phyloP scores from a whole-genome alignment of 2,113 vertebrate genomes.

The Ailuropoda melanoleuca region DNA sequence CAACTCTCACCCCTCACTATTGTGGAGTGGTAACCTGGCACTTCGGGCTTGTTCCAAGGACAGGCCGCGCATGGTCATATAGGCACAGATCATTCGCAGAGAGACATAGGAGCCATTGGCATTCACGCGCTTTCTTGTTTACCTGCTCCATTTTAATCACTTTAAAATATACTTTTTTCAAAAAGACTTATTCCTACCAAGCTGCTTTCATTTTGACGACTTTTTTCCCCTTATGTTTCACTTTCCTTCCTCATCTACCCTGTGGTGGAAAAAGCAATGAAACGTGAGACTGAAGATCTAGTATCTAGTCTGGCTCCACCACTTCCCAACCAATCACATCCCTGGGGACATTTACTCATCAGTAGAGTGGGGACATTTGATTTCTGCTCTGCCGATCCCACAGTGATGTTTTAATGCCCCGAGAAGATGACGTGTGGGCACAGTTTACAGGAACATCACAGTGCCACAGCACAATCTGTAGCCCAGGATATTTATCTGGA shows the following conservation, averaged over 20 bases:
- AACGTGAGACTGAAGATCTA: not conserved
- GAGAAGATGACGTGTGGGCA: not conserved
- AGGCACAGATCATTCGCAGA: not conserved
- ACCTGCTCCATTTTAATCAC: not conserved
- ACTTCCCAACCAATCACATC: conserved; percentile 21
- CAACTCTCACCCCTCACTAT: not conserved
- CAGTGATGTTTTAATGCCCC: not conserved
- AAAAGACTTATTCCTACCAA: conserved; percentile 32
- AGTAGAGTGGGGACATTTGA: conserved; percentile 22
- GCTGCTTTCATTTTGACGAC: not conserved
- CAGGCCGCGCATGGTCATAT: not conserved
- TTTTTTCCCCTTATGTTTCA: not conserved
- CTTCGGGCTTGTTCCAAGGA: not conserved
- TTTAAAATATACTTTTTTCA: conserved; percentile 1
- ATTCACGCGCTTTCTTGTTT: not conserved
- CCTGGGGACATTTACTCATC: conserved; percentile 48
- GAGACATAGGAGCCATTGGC: not conserved
- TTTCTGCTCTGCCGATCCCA: conserved; percentile 32
- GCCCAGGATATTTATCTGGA: not conserved
- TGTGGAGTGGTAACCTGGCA: not conserved
- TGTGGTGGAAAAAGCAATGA: conserved; percentile 10
- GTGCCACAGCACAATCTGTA: not conserved
- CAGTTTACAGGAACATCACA: not conserved
- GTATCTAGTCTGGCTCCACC: conserved; percentile 5
- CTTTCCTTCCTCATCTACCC: conserved; percentile 23